Base-by-base conservation (phyloP, 1,140 invertebrate species). In the Leptopilina boulardi region DNA sequence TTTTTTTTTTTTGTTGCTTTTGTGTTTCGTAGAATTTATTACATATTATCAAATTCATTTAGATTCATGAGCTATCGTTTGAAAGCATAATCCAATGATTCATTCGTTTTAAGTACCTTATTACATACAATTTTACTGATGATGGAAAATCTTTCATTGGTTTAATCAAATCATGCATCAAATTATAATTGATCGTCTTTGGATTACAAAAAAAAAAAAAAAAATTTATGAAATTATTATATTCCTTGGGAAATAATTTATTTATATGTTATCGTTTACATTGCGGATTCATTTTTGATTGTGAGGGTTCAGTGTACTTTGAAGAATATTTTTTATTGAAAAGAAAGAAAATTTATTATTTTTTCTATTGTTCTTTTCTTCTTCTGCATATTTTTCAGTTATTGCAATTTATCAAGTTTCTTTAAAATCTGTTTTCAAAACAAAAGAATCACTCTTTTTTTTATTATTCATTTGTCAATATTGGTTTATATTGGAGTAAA, bases 31-130 rank as follows among this genome's bases (percentile, higher is more conserved):
- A 10, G 13, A 47, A 47, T 47, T 47, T 47, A n/a, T 47, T 47
- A 47, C 42, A 47, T 47, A 47, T 15, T 47, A 47, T 47, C 42
- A n/a, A 47, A 47, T 47, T 47, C 42, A 47, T 47, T 47, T 47
- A n/a, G 42, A 47, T n/a, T 47, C 42, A 47, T 47, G 11, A 47
- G 42, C 42, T 10, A 5, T 47, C 11, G 11, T 47, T n/a, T 47
- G n/a, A 47, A n/a, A 15, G 42, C 42, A 11, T 47, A 47, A 47
- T 47, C 42, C n/a, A 47, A 47, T 47, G 42, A 47, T 47, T 47
- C 42, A 47, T 47, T 47, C 42, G 13, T 38, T 47, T n/a, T 47
- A 47, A 47, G 42, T 47, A n/a, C 42, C 11, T 47, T 47, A 47
- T 47, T 47, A 47, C 42, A 47, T n/a, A 47, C 5, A 15, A 47